Percentiles rank a stretch among this genome's conserved stretches.
phyloP scores from a whole-genome alignment of 2,113 vertebrate species.

The Tupaia tana region DNA sequence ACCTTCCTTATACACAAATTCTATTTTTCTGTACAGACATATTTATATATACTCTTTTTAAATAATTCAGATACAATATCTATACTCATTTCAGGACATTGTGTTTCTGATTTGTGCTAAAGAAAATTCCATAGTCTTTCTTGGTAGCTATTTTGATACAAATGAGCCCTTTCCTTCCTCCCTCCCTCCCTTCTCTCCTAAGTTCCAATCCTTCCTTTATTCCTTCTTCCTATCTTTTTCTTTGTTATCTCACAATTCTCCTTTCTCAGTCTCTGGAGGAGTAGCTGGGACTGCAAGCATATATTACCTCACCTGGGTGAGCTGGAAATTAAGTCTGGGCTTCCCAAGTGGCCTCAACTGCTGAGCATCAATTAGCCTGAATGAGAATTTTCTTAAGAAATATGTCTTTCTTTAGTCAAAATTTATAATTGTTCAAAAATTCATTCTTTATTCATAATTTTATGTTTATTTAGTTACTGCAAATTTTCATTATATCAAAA shows the following conservation, averaged over 20 bases:
- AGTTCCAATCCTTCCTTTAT: no score
- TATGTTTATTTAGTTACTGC: background rate
- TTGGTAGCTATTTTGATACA: conserved; percentile 68
- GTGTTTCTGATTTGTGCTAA: conserved; percentile 64
- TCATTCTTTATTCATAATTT: background rate
- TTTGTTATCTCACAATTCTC: no score
- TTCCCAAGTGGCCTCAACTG: no score
- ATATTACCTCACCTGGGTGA: no score
- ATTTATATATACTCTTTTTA: conserved; percentile 75
- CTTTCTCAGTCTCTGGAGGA: no score
- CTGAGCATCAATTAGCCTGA: no score
- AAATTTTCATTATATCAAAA: background rate
- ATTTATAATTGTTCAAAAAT: background rate
- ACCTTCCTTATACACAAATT: conserved; percentile 63
- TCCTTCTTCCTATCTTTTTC: no score
- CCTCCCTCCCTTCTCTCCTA: no score
- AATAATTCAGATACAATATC: conserved; percentile 78
- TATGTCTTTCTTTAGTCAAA: background rate
- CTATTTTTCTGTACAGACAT: conserved; percentile 69
- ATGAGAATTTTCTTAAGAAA: background rate
- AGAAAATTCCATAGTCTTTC: conserved; percentile 58
- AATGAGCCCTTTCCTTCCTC: background rate
- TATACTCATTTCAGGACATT: conserved; percentile 66
- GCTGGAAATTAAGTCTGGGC: no score
- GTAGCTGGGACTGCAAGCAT: no score